These are phyloP conservation scores for Aphodius granarius DNA, from an alignment of 2,888 invertebrate genomes.

Conservation along the genomic window DNA sequence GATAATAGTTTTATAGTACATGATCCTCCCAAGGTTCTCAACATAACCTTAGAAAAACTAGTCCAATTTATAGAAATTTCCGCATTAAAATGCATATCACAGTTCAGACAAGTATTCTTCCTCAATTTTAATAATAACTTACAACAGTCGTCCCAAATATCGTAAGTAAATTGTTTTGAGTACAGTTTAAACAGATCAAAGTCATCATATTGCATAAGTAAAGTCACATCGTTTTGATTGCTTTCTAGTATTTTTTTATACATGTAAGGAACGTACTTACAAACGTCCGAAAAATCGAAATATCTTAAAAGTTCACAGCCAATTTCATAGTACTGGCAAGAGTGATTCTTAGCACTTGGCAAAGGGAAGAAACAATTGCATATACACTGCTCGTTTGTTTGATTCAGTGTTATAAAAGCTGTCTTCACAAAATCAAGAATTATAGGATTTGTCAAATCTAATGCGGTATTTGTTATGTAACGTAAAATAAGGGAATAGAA, in stretches of 20 bases:
- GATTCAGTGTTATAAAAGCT: constrained; percentile 57
- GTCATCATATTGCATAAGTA: constrained; percentile 65
- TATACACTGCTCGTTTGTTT: constrained; percentile 50
- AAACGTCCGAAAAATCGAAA: constrained; percentile 48
- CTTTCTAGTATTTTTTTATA: constrained; percentile 61
- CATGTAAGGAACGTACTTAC: constrained; percentile 60
- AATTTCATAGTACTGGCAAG: constrained; percentile 58
- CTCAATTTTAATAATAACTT: constrained; percentile 61
- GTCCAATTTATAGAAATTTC: constrained; percentile 63
- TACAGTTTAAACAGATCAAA: constrained; percentile 59
- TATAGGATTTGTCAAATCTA: constrained; percentile 43
- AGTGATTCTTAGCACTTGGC: constrained; percentile 55
- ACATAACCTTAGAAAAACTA: constrained; percentile 60
- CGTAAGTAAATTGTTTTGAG: constrained; percentile 59
- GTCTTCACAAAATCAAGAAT: constrained; percentile 59
- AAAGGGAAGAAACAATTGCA: constrained; percentile 65
- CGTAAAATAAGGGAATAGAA: constrained; percentile 49
- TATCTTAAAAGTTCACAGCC: constrained; percentile 61
- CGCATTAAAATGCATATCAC: constrained; percentile 57
- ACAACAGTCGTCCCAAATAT: constrained; percentile 62
- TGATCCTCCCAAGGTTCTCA: constrained; percentile 63
- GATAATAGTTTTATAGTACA: constrained; percentile 61
- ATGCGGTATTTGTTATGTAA: constrained; percentile 32
- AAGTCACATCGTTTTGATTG: constrained; percentile 56
- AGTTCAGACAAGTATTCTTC: constrained; percentile 64